Conservation (phyloP, 2,797 vertebrate genomes). For the Ambastaia sidthimunki region DNA sequence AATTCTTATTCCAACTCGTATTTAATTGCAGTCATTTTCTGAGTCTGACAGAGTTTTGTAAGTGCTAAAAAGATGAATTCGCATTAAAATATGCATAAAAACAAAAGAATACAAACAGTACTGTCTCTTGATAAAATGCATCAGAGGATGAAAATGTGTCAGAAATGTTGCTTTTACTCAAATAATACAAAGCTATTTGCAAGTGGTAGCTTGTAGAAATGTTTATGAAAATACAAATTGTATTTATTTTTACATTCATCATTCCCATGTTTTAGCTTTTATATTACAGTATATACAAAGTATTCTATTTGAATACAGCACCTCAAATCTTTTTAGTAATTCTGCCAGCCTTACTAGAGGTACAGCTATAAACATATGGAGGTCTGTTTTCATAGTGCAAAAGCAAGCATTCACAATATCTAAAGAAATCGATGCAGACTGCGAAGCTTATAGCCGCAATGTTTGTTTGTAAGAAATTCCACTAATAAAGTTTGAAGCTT, state of each 20-base stretch:
- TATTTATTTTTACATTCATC: slow-evolving; percentile 53
- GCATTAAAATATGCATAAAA: slow-evolving; percentile 18
- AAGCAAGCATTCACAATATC: slow-evolving; percentile 14
- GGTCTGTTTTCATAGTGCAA: slow-evolving; percentile 47
- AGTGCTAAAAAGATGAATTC: slow-evolving; percentile 1
- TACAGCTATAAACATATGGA: slow-evolving; percentile 15
- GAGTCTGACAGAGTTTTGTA: slow-evolving; percentile 12
- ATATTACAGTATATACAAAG: slow-evolving; percentile 57
- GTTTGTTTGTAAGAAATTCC: background rate
- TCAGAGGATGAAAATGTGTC: slow-evolving; percentile 5
- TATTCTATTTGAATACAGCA: slow-evolving; percentile 30
- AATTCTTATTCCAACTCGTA: background rate
- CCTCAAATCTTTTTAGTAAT: background rate
- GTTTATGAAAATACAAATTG: slow-evolving; percentile 29
- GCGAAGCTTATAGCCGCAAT: background rate
- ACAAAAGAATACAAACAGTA: background rate
- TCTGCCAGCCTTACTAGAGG: slow-evolving; percentile 23
- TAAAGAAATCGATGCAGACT: slow-evolving; percentile 9
- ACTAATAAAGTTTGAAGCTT: background rate
- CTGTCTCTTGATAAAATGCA: background rate
- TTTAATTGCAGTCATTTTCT: slow-evolving; percentile 43
- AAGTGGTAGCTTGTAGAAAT: slow-evolving; percentile 3
- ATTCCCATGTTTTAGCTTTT: slow-evolving; percentile 37
- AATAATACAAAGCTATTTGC: background rate
- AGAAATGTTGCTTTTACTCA: background rate